Percentiles rank a stretch among this genome's conserved stretches.
These are phyloP conservation scores for Clytia hemisphaerica DNA, from an alignment of 30 jellyfish, hydroid and myxozoan genomes.

Conservation along the genomic window DNA sequence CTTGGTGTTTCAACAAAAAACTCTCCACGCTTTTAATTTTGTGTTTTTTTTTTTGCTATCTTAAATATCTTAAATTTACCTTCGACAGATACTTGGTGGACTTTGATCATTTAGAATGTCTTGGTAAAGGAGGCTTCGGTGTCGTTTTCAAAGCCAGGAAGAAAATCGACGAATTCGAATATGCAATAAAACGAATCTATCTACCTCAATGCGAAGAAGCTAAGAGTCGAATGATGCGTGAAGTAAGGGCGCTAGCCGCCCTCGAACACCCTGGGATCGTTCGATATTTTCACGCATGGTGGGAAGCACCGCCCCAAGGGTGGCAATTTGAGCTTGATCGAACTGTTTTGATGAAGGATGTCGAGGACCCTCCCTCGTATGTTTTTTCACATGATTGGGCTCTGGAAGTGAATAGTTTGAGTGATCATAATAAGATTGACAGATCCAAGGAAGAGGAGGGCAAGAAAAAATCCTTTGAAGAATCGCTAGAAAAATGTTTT, in stretches of 20 bases:
- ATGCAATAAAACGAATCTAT: conserved; percentile 92
- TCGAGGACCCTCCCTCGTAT: conserved; percentile 5
- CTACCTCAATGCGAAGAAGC: conserved; percentile 97
- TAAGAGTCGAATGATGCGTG: conserved; percentile 90
- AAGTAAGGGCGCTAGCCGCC: conserved; percentile 96
- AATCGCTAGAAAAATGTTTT: conserved; percentile 64
- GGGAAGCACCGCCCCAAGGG: conserved; percentile 93
- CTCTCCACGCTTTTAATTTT: too few relatives aligned
- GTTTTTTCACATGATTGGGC: conserved; percentile 87
- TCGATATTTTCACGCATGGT: conserved; percentile 95
- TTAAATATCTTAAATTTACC: too few relatives aligned
- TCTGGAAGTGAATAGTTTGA: conserved; percentile 61
- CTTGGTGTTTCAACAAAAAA: too few relatives aligned
- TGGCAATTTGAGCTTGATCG: conserved; percentile 75
- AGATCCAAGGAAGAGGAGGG: too few relatives aligned
- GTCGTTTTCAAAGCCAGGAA: conserved; percentile 89
- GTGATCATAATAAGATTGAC: too few relatives aligned
- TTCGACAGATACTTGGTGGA: conserved; percentile 57
- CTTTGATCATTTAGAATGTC: conserved; percentile 74
- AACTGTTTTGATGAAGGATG: conserved; percentile 17
- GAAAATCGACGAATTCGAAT: conserved; percentile 87
- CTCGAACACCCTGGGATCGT: conserved; percentile 98
- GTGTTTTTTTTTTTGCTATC: too few relatives aligned
- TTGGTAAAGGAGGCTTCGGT: conserved; percentile 99
- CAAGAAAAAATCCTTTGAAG: conserved; percentile 52